phyloP scores from a whole-genome alignment of 2,888 invertebrate genomes.

The Neocrepidodera transversa region DNA sequence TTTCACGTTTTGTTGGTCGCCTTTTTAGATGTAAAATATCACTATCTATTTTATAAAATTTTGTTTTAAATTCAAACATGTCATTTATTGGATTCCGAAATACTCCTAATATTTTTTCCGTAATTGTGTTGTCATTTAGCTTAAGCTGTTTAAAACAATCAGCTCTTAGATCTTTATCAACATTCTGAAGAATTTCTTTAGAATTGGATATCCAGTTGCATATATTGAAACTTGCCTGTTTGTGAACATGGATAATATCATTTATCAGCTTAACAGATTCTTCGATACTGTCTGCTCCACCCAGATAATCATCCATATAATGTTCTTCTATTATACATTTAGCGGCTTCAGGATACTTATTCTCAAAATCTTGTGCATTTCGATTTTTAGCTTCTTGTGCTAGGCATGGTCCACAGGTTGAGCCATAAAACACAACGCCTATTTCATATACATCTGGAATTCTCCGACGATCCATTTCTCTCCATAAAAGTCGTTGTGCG shows the following conservation, averaged over 20 bases:
- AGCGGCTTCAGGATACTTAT: conserved; percentile 8
- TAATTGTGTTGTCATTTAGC: too few relatives aligned
- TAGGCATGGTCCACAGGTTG: conserved; percentile 5
- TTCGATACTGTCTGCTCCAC: conserved; percentile 14
- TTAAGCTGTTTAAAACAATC: too few relatives aligned
- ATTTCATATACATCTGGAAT: conserved; percentile 6
- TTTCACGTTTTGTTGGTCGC: conserved; percentile 1
- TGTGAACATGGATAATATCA: not conserved
- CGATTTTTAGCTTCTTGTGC: conserved; percentile 17
- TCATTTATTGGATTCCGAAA: conserved; percentile 32
- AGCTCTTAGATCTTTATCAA: not conserved
- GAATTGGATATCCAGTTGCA: not conserved
- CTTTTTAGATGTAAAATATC: not conserved
- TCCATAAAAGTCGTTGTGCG: not conserved
- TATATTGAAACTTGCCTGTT: not conserved
- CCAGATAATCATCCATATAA: conserved; percentile 20
- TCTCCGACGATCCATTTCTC: not conserved
- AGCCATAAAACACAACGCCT: conserved; percentile 16
- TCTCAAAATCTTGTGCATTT: conserved; percentile 9
- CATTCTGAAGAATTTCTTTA: not conserved
- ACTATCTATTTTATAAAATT: not conserved
- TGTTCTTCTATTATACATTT: conserved; percentile 4
- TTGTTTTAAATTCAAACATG: not conserved
- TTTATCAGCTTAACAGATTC: conserved; percentile 6
- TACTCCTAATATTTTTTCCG: too few relatives aligned